Percentiles rank a stretch among this genome's conserved stretches.
These are phyloP conservation scores for Clitarchus hookeri DNA, from an alignment of 2,888 invertebrate genomes.

Conservation along the genomic window DNA sequence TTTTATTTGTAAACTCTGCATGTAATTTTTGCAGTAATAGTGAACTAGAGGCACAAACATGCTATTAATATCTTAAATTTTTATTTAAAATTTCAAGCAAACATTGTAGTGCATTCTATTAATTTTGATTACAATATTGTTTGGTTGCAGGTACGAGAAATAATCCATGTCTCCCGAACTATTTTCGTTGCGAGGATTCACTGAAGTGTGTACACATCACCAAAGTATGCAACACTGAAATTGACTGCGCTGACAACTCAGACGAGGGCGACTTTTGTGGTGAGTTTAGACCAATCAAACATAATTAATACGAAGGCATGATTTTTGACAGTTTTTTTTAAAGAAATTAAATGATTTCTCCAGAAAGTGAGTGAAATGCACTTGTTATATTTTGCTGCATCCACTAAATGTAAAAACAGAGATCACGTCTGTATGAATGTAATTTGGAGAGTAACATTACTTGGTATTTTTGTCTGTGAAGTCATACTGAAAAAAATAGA, in stretches of 20 bases:
- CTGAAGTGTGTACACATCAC: conserved; percentile 64
- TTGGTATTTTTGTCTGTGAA: no score
- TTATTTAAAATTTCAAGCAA: no score
- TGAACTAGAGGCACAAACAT: no score
- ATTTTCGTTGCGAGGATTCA: conserved; percentile 67
- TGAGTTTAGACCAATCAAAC: conserved; percentile 50
- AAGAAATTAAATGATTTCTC: no score
- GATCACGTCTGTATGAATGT: neutral
- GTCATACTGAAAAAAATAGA: no score
- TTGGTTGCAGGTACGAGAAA: conserved; percentile 60
- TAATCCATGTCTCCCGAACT: conserved; percentile 68
- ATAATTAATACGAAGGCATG: neutral
- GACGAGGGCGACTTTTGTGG: conserved; percentile 75
- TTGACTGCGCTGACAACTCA: conserved; percentile 70
- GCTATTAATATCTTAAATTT: no score
- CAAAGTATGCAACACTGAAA: conserved; percentile 68
- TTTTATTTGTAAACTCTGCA: no score
- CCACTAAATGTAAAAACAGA: neutral
- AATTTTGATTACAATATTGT: neutral
- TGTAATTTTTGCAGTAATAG: no score
- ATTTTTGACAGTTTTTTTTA: neutral
- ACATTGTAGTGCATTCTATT: no score
- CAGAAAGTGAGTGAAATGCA: no score
- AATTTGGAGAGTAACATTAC: neutral
- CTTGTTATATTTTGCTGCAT: no score